These are phyloP conservation scores for Drosophila ustulata DNA, from an alignment of 2,888 invertebrate genomes.

Conservation along the genomic window DNA sequence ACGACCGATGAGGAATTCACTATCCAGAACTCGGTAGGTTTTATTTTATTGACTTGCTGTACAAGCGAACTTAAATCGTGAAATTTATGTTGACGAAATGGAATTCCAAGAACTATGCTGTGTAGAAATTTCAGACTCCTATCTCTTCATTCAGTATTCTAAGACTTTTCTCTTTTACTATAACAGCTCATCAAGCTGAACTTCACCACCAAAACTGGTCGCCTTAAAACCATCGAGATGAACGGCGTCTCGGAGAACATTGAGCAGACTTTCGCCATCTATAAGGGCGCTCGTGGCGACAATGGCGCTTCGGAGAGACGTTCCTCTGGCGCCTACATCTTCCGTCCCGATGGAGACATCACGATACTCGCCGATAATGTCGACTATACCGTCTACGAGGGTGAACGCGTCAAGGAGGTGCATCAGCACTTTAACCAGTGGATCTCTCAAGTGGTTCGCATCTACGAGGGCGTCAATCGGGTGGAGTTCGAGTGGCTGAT, in stretches of 20 bases:
- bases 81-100: too few relatives aligned
- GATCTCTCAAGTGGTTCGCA: constrained; percentile 90
- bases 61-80: too few relatives aligned
- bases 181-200: constrained; percentile 75
- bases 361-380: constrained; percentile 58
- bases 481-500: constrained; percentile 92
- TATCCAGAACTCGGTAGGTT: constrained; percentile 74
- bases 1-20: constrained; percentile 50
- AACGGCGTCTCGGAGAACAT: constrained; percentile 75
- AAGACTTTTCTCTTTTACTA: background rate
- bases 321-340: constrained; percentile 97
- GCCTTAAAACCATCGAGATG: constrained; percentile 70
- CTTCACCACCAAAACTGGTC: constrained; percentile 65
- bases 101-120: too few relatives aligned
- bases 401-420: constrained; percentile 89
- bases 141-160: background rate
- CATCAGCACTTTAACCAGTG: constrained; percentile 87
- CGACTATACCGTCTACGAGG: constrained; percentile 84
- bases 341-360: constrained; percentile 88
- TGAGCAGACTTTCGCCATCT: constrained; percentile 90
- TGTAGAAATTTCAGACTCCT: background rate
- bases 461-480: constrained; percentile 87
- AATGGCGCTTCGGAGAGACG: constrained; percentile 87
- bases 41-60: background rate
- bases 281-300: constrained; percentile 89